Evolutionary conservation across 1,140 invertebrate genomes (phyloP), one percentile per base, ranked within the genome.

Genomic region (Ladona fulva): DNA sequence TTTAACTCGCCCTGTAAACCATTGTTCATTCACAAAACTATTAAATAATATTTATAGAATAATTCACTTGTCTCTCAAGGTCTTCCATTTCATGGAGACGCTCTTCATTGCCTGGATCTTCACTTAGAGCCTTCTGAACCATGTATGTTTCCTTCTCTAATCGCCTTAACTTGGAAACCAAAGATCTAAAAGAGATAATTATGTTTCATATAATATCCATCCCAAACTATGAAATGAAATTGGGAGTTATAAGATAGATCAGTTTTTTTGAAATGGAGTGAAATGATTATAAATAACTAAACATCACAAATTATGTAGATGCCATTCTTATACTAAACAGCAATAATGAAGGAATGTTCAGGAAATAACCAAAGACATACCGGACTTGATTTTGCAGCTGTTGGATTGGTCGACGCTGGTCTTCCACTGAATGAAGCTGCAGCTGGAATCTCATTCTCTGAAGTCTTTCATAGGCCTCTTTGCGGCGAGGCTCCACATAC

Each of bases 401-500:
- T 80, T 97, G 93, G 82, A 99, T 98, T 14, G 96, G 96, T 73
- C 92, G 90, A 78, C 94, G 89, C 80, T 97, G 96, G 84, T 98
- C 96, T 81, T 96, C 94, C 74, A 94, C 90, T 74, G 93, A 93
- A 80, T 95, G 92, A 74, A 98, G 84, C 83, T 97, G 95, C 74
- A 98, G 85, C 82, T 97, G 94, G 85, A 98, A 98, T 77, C 96
- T 90, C 93, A 97, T 95, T 66, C 94, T 88, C 79, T 97, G 94
- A 44, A 97, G 87, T 79, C 94, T 89, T 82, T 97, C 96, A 79
- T 92, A 91, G 6, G 93, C 93, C 83, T 97, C 94, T 82, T 98
- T 97, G 77, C 97, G 89, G 81, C 96, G 94, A 0, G 97, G 97
- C 85, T 99, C 97, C 19, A 99, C 96, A 85, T 98, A 98, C 0